A percentile compares a stretch with the other conserved stretches of the same genome.
Conservation (phyloP, 2,888 invertebrate species). For the Chrysolina haemoptera region DNA sequence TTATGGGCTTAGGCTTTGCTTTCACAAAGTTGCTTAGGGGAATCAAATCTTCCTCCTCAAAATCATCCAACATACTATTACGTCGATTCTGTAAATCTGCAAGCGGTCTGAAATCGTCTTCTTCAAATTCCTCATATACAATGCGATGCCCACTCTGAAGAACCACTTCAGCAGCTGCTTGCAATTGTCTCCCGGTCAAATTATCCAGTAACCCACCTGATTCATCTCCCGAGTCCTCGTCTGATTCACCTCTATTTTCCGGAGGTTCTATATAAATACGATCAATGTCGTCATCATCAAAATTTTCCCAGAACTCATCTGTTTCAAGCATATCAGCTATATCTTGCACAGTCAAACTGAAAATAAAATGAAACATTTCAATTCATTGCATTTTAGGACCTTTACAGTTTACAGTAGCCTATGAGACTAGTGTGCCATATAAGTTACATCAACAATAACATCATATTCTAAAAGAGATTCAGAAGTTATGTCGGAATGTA, state of each 20-base stretch:
- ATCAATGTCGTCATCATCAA: no score
- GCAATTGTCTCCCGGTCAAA: conserved; percentile 41
- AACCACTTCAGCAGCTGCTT: conserved; percentile 36
- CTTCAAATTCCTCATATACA: background rate
- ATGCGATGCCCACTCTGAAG: background rate
- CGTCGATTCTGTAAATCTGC: no score
- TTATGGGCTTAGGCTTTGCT: background rate
- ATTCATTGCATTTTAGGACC: no score
- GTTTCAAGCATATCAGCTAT: no score
- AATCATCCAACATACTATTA: background rate
- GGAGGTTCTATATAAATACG: conserved; percentile 5
- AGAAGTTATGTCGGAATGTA: no score
- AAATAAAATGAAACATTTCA: no score
- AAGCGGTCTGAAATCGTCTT: background rate
- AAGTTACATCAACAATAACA: no score
- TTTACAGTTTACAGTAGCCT: no score
- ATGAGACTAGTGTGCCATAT: no score
- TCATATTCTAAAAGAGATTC: no score
- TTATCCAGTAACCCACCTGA: conserved; percentile 42
- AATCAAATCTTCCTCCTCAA: background rate
- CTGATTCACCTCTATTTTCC: conserved; percentile 30
- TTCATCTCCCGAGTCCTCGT: conserved; percentile 8
- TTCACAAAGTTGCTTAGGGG: background rate
- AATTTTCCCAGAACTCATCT: no score
- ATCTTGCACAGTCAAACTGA: no score